Conservation (phyloP, 2,797 vertebrate species). For the Falco peregrinus region DNA sequence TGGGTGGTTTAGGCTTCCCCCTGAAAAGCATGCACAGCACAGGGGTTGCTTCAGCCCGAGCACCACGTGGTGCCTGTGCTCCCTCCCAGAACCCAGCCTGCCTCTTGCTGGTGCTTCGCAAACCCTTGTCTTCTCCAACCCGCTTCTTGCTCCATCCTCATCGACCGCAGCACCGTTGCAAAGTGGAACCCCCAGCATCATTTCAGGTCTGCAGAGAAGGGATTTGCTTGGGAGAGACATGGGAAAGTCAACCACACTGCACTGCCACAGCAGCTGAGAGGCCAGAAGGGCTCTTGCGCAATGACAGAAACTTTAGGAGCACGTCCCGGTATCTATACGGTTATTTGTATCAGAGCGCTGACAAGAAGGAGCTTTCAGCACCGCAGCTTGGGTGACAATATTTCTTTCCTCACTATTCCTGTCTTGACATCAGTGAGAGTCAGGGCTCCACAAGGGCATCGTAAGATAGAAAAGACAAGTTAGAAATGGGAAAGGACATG, state of each 20-base stretch:
- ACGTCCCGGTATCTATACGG: constrained; percentile 8
- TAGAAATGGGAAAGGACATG: constrained; percentile 13
- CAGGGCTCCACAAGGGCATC: background rate
- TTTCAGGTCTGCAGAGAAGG: background rate
- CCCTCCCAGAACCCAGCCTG: background rate
- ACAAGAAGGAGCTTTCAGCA: constrained; percentile 58
- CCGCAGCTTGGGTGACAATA: constrained; percentile 27
- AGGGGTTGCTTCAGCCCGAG: background rate
- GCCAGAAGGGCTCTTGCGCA: background rate
- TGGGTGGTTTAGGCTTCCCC: background rate
- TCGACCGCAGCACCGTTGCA: accelerated
- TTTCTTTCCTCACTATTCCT: constrained; percentile 47
- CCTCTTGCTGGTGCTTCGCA: background rate
- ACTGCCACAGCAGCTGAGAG: background rate
- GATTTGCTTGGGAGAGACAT: background rate
- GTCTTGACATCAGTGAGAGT: constrained; percentile 33
- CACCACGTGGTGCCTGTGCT: background rate
- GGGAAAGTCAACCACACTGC: background rate
- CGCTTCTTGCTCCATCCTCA: background rate
- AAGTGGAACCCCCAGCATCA: background rate
- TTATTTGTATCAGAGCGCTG: constrained; percentile 41
- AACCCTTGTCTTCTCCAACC: background rate
- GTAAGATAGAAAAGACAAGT: constrained; percentile 28
- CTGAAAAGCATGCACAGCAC: background rate
- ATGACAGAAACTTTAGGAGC: constrained; percentile 16